A percentile compares a stretch with the other conserved stretches of the same genome.
Evolutionary conservation across 92 coral and sea anemone species (phyloP).

Genomic region (Heliopora coerulea): DNA sequence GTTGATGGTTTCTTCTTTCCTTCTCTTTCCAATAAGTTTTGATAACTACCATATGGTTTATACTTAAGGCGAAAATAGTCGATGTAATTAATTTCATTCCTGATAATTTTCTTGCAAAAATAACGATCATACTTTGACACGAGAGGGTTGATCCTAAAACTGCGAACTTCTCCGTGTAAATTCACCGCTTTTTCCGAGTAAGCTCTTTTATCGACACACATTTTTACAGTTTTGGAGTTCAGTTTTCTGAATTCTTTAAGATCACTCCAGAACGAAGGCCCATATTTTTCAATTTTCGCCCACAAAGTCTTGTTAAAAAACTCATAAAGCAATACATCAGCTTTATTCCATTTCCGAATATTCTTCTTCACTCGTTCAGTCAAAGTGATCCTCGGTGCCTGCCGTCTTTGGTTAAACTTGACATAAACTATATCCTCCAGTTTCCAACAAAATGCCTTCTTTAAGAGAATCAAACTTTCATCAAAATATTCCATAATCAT

Average conservation of each 20-base stretch:
- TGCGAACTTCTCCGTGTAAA: conserved; percentile 56
- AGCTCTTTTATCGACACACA: conserved; percentile 72
- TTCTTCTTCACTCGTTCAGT: conserved; percentile 41
- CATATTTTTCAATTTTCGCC: conserved; percentile 73
- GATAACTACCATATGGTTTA: conserved; percentile 72
- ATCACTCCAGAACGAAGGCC: conserved; percentile 71
- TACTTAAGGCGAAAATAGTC: conserved; percentile 78
- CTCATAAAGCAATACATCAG: conserved; percentile 77
- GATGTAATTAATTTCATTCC: conserved; percentile 82
- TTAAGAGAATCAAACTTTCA: conserved; percentile 83
- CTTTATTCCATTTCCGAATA: conserved; percentile 79
- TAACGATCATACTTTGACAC: conserved; percentile 72
- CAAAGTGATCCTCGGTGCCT: conserved; percentile 18
- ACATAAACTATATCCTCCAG: conserved; percentile 84
- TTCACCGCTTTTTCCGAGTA: conserved; percentile 68
- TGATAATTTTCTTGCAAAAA: conserved; percentile 81
- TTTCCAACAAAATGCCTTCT: conserved; percentile 90
- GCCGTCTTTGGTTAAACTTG: conserved; percentile 73
- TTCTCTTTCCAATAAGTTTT: conserved; percentile 32
- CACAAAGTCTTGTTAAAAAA: conserved; percentile 87
- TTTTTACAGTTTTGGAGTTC: conserved; percentile 58
- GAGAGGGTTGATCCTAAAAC: conserved; percentile 60
- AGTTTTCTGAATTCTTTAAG: conserved; percentile 65
- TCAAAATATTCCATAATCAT: conserved; percentile 93
- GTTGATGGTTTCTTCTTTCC: conserved; percentile 42